Percentiles rank a stretch among this genome's conserved stretches.
Evolutionary conservation across 2,888 invertebrate species (phyloP).

Genomic region (Cacoxenus indagator): DNA sequence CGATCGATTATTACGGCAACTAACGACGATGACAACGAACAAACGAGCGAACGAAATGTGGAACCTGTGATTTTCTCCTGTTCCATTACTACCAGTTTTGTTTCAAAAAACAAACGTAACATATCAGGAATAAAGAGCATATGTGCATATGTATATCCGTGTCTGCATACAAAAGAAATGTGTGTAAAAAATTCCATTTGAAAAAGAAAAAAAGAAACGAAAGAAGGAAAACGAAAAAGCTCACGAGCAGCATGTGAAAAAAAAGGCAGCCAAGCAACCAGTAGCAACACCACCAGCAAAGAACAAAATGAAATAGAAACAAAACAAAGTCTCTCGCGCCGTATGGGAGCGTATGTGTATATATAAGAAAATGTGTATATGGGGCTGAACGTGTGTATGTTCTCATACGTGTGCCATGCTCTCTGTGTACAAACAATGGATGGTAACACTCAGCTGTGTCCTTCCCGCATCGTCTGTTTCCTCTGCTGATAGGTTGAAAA

Average conservation of each 20-base stretch:
- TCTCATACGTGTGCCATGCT: slow-evolving; percentile 27
- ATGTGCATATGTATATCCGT: not conserved
- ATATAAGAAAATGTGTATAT: not conserved
- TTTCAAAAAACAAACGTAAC: no score
- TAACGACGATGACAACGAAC: no score
- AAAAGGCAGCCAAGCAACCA: no score
- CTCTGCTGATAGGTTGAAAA: slow-evolving; percentile 21
- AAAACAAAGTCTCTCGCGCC: no score
- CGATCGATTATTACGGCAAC: slow-evolving; percentile 11
- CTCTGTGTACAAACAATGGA: slow-evolving; percentile 62
- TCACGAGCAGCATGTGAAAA: no score
- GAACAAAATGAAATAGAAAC: no score
- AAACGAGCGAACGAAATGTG: no score
- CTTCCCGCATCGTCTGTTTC: slow-evolving; percentile 29
- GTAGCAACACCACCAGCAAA: no score
- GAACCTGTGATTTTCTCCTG: no score
- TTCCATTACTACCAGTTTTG: not conserved
- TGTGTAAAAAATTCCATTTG: not conserved
- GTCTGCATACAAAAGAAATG: not conserved
- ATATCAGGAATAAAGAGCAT: no score
- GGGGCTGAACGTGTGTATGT: not conserved
- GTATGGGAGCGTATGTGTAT: not conserved
- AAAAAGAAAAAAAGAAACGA: not conserved
- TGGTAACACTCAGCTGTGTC: slow-evolving; percentile 57
- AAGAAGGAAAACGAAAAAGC: no score